These are phyloP conservation scores for Lepidurus apus DNA, from an alignment of 1,140 invertebrate genomes.

Conservation along the genomic window DNA sequence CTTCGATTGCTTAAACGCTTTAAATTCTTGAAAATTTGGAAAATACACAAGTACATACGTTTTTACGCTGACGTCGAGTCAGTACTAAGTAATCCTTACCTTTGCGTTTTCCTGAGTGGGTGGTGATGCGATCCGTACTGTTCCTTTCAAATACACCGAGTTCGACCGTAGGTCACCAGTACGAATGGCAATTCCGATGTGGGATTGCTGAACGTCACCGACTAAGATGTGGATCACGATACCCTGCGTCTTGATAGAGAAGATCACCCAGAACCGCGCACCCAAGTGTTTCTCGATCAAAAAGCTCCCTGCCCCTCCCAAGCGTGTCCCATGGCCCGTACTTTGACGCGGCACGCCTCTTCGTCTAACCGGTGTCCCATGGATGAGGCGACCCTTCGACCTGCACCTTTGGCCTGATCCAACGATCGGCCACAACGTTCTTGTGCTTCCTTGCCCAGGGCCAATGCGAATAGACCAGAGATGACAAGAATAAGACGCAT, in stretches of 20 bases:
- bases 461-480: constrained; percentile 2
- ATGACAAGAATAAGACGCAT: constrained; percentile 3
- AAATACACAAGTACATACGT: too few relatives aligned
- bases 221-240: neutral
- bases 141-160: too few relatives aligned
- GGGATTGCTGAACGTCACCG: neutral
- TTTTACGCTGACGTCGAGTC: too few relatives aligned
- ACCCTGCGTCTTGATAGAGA: neutral
- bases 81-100: too few relatives aligned
- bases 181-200: neutral
- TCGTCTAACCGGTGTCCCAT: neutral
- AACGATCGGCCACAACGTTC: constrained; percentile 4
- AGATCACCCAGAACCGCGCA: neutral
- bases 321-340: neutral
- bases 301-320: neutral
- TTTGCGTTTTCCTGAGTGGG: too few relatives aligned
- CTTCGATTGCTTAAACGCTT: too few relatives aligned
- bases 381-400: constrained; percentile 9
- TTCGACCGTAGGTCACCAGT: too few relatives aligned
- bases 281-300: constrained; percentile 13
- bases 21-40: too few relatives aligned
- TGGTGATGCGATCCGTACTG: too few relatives aligned
- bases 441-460: neutral
- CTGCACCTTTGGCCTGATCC: constrained; percentile 15
- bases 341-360: neutral